Base-by-base conservation (phyloP, 2,113 vertebrate genomes). In the Cnemophilus loriae region DNA sequence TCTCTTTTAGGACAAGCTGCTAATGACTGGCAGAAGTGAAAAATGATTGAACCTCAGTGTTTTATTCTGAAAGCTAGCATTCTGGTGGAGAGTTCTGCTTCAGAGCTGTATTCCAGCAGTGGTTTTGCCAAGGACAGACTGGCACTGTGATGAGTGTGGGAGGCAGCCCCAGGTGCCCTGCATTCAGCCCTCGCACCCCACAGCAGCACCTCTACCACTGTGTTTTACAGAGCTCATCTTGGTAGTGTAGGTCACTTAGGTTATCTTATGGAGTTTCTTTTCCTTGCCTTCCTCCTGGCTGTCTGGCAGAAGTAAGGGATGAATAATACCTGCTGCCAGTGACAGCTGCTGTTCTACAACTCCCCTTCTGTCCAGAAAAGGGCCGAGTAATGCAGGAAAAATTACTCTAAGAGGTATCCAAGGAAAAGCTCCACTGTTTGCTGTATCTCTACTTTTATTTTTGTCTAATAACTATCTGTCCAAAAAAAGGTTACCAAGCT, bases 281-380 rank as follows among this genome's bases (percentile, higher is more conserved):
- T 65, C 27, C 74, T 57, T 68, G 74, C 61, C 49, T 93, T 89
- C 81, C 42, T 91, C 60, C 69, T 93, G 70, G 24, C 44, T 89
- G n/a, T 8, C 65, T 93, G 84, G 65, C 81, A 93, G 49, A 64
- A 65, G 49, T 22, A 68, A 64, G 12, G 53, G 37, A 73, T 89
- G 46, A 95, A 87, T 71, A 91, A 84, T 87, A 87, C 61, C 89
- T 9, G 21, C 77, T 92, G 87, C 69, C 70, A 89, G 61, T 49
- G 91, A 93, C 93, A 95, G 93, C 70, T 96, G 77, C 84, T 93
- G 61, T 92, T 84, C 37, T 17, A 57, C 32, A 53, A n/a, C 57
- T 96, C 26, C 37, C 74, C n/a, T 91, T 91, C 89, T 93, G 60
- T 88, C 64, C 86, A 50, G 68, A 65, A 92, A 90, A 86, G 42